Evolutionary conservation across 2,888 invertebrate genomes (phyloP), one percentile per base, ranked within the genome.

Genomic region (Antheraea assamensis): DNA sequence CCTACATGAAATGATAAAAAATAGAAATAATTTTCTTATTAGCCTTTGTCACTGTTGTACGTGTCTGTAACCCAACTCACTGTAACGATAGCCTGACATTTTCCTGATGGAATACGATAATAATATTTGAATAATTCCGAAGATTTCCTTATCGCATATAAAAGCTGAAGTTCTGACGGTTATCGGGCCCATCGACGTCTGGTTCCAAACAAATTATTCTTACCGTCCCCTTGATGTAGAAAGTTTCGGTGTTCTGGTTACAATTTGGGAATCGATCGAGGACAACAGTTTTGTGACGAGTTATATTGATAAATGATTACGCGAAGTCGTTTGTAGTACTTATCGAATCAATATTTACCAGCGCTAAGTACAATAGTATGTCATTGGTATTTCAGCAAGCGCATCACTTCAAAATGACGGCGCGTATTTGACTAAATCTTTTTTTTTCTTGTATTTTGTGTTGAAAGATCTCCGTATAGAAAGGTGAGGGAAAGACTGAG

Each of bases 131-230:
- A 64, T 64, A 27, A 64, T 64, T 30, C 30, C 30, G 61, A 58
- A 58, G 24, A 64, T 64, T 64, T 30, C 61, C 30, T 30, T 64
- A 64, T 64, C 61, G 17, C 49, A 70, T 68, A 68, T 68, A 68
- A 72, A 55, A 70, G 71, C 19, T 24, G 30, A 72, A 72, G 68
- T 72, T 72, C 55, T 15, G 68, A 72, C 55, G 55, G n/a, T 72
- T 72, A 68, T 55, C 68, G 49, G 64, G 66, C 21, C 55, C 52
- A 70, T 72, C 72, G 72, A 55, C 70, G 68, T 52, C 68, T 72
- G 72, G n/a, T 66, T 72, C 70, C 72, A 52, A 31, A 70, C 70
- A 72, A 72, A 72, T 72, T 72, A 72, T 72, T 55, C 68, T 64
- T n/a, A 24, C 70, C 68, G 35, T 35, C 35, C 55, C 68, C 68